Base-by-base conservation (phyloP, 2,888 invertebrate genomes). In the Drosophila conformis region DNA sequence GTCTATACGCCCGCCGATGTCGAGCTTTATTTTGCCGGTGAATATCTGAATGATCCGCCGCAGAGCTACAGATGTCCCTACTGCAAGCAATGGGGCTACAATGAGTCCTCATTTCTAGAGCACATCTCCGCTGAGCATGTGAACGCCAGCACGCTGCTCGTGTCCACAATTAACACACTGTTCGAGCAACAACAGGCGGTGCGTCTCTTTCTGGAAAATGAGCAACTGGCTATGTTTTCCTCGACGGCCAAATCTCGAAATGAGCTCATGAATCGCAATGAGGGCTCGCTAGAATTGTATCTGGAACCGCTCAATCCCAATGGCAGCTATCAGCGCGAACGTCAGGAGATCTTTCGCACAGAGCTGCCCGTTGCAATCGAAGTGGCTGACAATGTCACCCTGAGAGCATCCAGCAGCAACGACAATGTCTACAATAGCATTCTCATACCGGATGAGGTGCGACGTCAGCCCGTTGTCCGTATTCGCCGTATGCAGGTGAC, bases 21-120 rank as follows among this genome's bases (percentile, higher is more conserved):
- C 10, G 87, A 87, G 36, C 40, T 88, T 0, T 87, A 83, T 33
- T 87, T 87, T 56, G 86, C 70, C 8, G 87, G 86, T 7, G 88
- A 87, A 51, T 84, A 87, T 53, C 60, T 88, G 0, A 87, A 80
- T 18, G 84, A 87, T 72, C 83, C 84, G 35, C 87, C 87, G 36
- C 87, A 87, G 59, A 87, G 88, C 60, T 87, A 88, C 33, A 73
- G 87, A 7, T 87, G 87, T 49, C 87, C 87, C 1, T 87, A 87
- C 56, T 87, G 87, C 71, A 88, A 88, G 65, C 61, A 65, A 5
- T 87, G 88, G 87, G 88, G 88, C 48, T 84, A 73, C 62, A 82
- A 80, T 51, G 87, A 87, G 71, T 81, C 84, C 27, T 76, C 82
- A 11, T 86, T 87, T 40, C 54, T 87, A 62, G 83, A 83, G 63